Conservation (phyloP, 2,888 invertebrate genomes). For the Mellilla xanthometata region DNA sequence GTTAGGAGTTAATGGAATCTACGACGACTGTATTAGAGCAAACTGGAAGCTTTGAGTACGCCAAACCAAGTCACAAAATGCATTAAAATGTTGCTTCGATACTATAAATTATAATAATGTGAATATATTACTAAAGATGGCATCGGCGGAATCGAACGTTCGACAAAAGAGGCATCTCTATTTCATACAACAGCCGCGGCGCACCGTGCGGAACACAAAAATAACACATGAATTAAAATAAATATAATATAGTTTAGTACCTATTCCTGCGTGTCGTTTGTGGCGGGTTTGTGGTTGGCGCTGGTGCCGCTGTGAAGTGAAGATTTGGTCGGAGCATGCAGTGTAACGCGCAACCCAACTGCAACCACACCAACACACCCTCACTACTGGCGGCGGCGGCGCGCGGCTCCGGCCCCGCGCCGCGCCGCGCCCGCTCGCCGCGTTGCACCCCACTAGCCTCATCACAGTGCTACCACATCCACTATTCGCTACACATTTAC, state of each 20-base stretch:
- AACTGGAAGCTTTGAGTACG: constrained; percentile 68
- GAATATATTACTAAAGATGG: constrained; percentile 52
- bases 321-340: constrained; percentile 91
- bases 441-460: constrained; percentile 12
- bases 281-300: constrained; percentile 80
- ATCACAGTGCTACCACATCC: constrained; percentile 71
- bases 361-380: constrained; percentile 87
- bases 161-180: constrained; percentile 69
- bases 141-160: constrained; percentile 61
- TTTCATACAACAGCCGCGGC: constrained; percentile 67
- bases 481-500: constrained; percentile 65
- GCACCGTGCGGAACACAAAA: constrained; percentile 79
- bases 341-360: constrained; percentile 95
- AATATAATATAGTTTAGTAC: constrained; percentile 78
- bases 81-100: constrained; percentile 80
- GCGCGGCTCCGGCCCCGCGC: constrained; percentile 13
- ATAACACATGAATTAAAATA: constrained; percentile 62
- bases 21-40: constrained; percentile 63
- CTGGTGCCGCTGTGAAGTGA: constrained; percentile 81
- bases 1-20: constrained; percentile 72
- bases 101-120: constrained; percentile 57
- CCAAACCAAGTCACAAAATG: constrained; percentile 73
- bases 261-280: constrained; percentile 82
- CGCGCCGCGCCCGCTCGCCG: neutral
- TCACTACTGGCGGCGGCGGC: constrained; percentile 58